Percentiles rank a stretch among this genome's conserved stretches.
phyloP scores from a whole-genome alignment of 2,113 vertebrate genomes.

The Oncorhynchus nerka region DNA sequence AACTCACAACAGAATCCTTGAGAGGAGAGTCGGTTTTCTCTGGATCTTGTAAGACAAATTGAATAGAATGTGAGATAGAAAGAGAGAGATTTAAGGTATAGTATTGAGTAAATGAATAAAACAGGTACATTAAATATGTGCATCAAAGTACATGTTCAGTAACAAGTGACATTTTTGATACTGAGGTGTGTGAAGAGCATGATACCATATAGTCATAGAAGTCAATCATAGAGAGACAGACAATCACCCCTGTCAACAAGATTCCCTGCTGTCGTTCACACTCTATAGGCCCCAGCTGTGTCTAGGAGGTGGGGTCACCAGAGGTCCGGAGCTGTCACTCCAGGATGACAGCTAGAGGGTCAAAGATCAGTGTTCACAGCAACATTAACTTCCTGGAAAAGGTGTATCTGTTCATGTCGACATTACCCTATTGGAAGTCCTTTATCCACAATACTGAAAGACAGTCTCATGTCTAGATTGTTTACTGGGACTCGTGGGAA shows the following conservation, averaged over 20 bases:
- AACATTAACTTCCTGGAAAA: neutral
- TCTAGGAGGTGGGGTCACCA: neutral
- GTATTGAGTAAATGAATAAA: no score
- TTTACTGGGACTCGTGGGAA: no score
- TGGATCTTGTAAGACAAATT: neutral
- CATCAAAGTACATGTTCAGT: no score
- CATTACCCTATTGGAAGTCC: neutral
- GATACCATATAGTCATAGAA: no score
- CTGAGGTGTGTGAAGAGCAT: no score
- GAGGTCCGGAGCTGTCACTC: neutral
- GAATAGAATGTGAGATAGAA: neutral
- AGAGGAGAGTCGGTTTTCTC: neutral
- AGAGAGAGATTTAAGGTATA: no score
- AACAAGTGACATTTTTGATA: no score
- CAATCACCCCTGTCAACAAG: neutral
- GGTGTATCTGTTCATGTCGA: neutral
- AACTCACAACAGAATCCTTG: conserved; percentile 31
- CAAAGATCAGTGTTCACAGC: neutral
- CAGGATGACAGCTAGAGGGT: conserved; percentile 1
- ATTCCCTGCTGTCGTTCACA: neutral
- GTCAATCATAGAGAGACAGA: neutral
- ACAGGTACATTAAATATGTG: no score
- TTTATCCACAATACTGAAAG: neutral
- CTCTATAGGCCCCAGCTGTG: neutral
- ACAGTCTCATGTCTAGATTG: neutral